These are phyloP conservation scores for Ophion slaviceki DNA, from an alignment of 2,888 invertebrate species.

Conservation along the genomic window DNA sequence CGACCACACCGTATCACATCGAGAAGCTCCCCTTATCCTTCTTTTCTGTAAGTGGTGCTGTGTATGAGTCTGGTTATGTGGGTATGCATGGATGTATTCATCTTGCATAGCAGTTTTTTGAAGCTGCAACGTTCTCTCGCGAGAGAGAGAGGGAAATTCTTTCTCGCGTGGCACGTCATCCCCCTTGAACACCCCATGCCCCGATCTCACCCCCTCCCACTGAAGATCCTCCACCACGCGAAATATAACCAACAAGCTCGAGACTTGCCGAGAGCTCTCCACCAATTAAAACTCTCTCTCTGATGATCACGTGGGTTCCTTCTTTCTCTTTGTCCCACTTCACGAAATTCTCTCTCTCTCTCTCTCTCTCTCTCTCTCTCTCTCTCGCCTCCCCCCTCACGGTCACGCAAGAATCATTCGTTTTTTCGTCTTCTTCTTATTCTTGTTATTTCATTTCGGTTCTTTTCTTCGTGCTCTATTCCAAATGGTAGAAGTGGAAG, in stretches of 20 bases:
- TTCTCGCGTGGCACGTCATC: conserved; percentile 57
- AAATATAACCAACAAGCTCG: conserved; percentile 65
- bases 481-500: conserved; percentile 16
- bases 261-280: conserved; percentile 69
- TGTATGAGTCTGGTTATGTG: conserved; percentile 30
- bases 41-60: conserved; percentile 47
- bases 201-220: conserved; percentile 58
- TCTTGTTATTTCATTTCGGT: conserved; percentile 9
- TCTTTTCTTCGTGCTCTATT: conserved; percentile 11
- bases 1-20: conserved; percentile 49
- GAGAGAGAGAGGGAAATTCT: conserved; percentile 39
- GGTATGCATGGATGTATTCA: conserved; percentile 9
- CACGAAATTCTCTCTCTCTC: conserved; percentile 33
- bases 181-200: conserved; percentile 54
- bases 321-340: conserved; percentile 42
- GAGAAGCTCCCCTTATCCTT: conserved; percentile 68
- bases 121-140: conserved; percentile 52
- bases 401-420: conserved; percentile 54
- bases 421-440: conserved; percentile 13
- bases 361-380: conserved; percentile 26
- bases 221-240: conserved; percentile 63
- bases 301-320: conserved; percentile 78
- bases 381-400: conserved; percentile 16
- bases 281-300: conserved; percentile 82
- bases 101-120: conserved; percentile 48